phyloP scores from a whole-genome alignment of 2,888 invertebrate species.

The Encarsia formosa region DNA sequence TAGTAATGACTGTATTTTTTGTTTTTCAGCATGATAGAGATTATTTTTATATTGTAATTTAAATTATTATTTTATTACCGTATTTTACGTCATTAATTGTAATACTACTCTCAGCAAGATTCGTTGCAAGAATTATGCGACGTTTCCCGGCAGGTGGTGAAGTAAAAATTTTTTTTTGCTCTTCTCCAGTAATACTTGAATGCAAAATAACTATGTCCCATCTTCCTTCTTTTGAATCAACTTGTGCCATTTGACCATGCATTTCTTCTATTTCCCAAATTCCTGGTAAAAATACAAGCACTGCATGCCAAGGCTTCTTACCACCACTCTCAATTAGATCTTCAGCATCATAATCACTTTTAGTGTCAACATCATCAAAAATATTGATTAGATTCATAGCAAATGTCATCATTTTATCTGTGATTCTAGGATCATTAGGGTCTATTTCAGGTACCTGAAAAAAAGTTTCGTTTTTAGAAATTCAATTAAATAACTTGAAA shows the following conservation, averaged over 20 bases:
- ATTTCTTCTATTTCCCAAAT: slow-evolving; percentile 78
- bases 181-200: slow-evolving; percentile 74
- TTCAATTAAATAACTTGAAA: no score
- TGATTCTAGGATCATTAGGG: slow-evolving; percentile 60
- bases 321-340: slow-evolving; percentile 45
- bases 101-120: slow-evolving; percentile 89
- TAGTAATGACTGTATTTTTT: no score
- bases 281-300: slow-evolving; percentile 87
- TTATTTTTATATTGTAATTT: no score
- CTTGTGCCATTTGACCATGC: slow-evolving; percentile 48
- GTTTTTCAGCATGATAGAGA: no score
- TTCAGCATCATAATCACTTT: slow-evolving; percentile 29
- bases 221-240: slow-evolving; percentile 39
- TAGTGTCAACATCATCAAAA: slow-evolving; percentile 60
- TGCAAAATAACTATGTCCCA: slow-evolving; percentile 65
- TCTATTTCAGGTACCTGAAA: slow-evolving; percentile 49
- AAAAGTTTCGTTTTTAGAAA: background rate
- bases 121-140: slow-evolving; percentile 85
- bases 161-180: slow-evolving; percentile 65
- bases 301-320: slow-evolving; percentile 58
- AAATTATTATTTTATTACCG: slow-evolving; percentile 55
- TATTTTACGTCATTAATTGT: slow-evolving; percentile 85
- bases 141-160: slow-evolving; percentile 62
- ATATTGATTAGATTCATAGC: slow-evolving; percentile 58
- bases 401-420: slow-evolving; percentile 58